A percentile compares a stretch with the other conserved stretches of the same genome.
Conservation (phyloP, 2,888 invertebrate species). For the Eilema caniola region DNA sequence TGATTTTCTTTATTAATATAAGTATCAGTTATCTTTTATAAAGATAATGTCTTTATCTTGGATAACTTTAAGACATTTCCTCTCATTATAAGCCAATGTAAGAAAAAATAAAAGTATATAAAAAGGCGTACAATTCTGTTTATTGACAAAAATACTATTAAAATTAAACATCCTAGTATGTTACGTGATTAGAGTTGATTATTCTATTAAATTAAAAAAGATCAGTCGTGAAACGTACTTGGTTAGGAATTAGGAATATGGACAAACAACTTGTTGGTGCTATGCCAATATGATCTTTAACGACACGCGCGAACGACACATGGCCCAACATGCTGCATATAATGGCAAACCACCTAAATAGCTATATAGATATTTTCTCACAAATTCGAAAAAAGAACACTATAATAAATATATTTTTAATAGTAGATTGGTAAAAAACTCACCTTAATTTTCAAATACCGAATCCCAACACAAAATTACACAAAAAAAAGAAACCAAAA, state of each 20-base stretch:
- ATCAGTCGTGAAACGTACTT: too few species aligned
- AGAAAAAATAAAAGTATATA: neutral
- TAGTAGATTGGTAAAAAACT: neutral
- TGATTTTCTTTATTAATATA: neutral
- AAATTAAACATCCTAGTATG: neutral
- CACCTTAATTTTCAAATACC: slow-evolving; percentile 35
- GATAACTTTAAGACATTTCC: neutral
- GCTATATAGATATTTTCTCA: neutral
- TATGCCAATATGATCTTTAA: slow-evolving; percentile 15
- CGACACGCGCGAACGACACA: slow-evolving; percentile 10
- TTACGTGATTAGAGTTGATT: neutral
- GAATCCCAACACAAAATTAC: slow-evolving; percentile 10
- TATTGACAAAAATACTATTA: neutral
- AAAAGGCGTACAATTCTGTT: neutral
- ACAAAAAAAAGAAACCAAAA: slow-evolving; percentile 29
- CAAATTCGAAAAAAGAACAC: neutral
- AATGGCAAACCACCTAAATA: neutral
- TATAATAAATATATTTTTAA: neutral
- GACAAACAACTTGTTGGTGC: slow-evolving; percentile 6
- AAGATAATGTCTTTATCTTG: neutral
- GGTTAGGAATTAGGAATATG: neutral
- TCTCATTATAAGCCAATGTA: neutral
- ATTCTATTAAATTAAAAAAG: neutral
- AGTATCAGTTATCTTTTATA: neutral
- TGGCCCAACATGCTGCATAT: neutral